Evolutionary conservation across 92 coral and sea anemone species (phyloP).

Genomic region (Blastomussa wellsi): DNA sequence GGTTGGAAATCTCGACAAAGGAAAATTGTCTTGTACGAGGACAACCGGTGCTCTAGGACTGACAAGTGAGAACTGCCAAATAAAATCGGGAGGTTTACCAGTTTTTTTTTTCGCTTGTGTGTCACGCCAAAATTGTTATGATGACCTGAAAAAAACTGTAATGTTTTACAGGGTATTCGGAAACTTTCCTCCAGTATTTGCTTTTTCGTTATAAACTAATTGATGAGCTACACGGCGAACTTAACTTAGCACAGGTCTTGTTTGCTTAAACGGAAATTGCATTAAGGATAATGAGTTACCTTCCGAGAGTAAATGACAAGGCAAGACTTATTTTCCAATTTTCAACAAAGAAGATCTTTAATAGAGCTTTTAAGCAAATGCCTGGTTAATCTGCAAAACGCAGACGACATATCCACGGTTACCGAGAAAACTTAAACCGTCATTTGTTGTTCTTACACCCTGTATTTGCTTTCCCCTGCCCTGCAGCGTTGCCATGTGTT

Average conservation of each 20-base stretch:
- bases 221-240: neutral
- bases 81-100: neutral
- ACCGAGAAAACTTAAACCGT: neutral
- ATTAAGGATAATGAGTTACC: neutral
- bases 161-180: neutral
- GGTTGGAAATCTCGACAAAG: neutral
- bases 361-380: neutral
- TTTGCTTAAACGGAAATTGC: neutral
- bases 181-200: slow-evolving; percentile 2
- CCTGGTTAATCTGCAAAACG: neutral
- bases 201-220: slow-evolving; percentile 26
- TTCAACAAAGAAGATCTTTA: neutral
- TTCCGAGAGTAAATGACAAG: neutral
- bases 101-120: neutral
- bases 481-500: neutral
- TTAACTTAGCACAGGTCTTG: slow-evolving; percentile 9
- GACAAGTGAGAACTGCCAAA: neutral
- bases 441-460: neutral
- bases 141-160: neutral
- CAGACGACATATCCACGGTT: neutral
- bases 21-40: neutral
- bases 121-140: neutral
- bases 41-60: neutral
- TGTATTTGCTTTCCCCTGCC: neutral
- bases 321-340: neutral